Base-by-base conservation (phyloP, 2,888 invertebrate species). In the Diloba caeruleocephala region DNA sequence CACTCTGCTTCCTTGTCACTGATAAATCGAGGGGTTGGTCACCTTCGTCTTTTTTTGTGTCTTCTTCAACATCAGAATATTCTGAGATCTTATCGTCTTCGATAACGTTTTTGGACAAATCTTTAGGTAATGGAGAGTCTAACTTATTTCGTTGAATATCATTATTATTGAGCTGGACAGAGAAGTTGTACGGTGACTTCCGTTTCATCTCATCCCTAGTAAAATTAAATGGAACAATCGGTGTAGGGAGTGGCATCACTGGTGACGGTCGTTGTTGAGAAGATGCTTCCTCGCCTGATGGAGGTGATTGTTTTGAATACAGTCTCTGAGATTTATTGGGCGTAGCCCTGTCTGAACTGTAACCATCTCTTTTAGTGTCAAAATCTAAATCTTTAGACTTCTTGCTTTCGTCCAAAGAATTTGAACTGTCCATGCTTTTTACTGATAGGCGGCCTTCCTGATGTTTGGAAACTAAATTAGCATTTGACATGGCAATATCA, bases 11-110 rank as follows among this genome's bases (percentile, higher is more conserved):
- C 56, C 94, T 89, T 19, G 95, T 90, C 14, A 96, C 92, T 39
- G 96, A 96, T 61, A 97, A 89, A 85, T 97, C 97, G 33, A 97
- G 86, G 0, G 97, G 97, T 78, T 96, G 95, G 54, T 96, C 96
- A 3, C 90, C 89, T 42, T 91, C 88, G 52, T 94, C 93, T 72
- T 90, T 93, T 61, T 84, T 88, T 8, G 56, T 49, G 8, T 89
- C 87, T 38, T 89, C 90, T 37, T 92, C 91, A 1, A 60, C 63
- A 17, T 90, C 91, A 4, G 90, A 90, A 79, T 88, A 89, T 38
- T 84, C 82, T 7, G 86, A 87, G 51, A 65, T 76, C 51, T 85
- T 87, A 26, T 89, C 90, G 8, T 85, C 83, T 25, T 88, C 84
- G 0, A 70, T 70, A 8, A 76, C 69, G 50, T 79, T 86, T 49